Conservation (phyloP, 2,113 vertebrate genomes). For the Ovis aries region ARS-UI_Ramb_v3.0 NC_056080.1:105984501-105985000, state of each 20-base stretch:
- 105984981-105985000: background rate
- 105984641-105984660: background rate
- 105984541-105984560: background rate
- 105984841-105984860: background rate
- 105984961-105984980: background rate
- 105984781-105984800: background rate
- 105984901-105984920: background rate
- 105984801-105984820: background rate
- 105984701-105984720: background rate
- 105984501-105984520: background rate
- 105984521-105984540: background rate
- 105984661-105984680: background rate
- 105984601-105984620: background rate
- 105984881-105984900: background rate
- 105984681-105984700: background rate
- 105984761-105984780: background rate
- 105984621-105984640: background rate
- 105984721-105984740: background rate
- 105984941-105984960: background rate
- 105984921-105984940: background rate
- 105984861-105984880: background rate
- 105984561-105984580: background rate
- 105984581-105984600: background rate
- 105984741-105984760: background rate
- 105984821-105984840: background rate